These are phyloP conservation scores for Serinus canaria DNA, from an alignment of 2,113 vertebrate genomes.

Conservation along the genomic window DNA sequence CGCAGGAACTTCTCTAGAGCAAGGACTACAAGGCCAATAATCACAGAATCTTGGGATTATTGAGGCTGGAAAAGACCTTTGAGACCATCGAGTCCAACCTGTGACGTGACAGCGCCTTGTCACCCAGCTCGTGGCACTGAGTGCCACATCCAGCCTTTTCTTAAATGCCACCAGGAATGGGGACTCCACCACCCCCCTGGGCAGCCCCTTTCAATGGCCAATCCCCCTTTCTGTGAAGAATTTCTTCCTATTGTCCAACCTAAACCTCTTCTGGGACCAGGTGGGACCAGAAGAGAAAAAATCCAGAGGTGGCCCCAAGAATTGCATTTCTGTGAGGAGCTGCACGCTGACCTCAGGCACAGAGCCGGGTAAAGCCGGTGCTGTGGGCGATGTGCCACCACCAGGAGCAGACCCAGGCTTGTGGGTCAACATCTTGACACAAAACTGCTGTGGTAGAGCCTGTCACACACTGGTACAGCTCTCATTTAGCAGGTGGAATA, in stretches of 20 bases:
- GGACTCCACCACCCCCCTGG: background rate
- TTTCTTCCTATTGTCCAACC: background rate
- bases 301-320: background rate
- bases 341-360: accelerated
- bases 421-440: background rate
- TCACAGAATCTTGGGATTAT: background rate
- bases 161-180: background rate
- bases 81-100: background rate
- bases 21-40: background rate
- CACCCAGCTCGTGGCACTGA: background rate
- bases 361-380: accelerated
- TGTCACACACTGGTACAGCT: background rate
- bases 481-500: background rate
- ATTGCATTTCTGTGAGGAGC: background rate
- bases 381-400: background rate
- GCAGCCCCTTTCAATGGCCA: background rate
- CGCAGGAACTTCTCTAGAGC: background rate
- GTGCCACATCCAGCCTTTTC: background rate
- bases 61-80: background rate
- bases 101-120: background rate
- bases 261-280: background rate
- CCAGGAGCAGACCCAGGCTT: background rate
- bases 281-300: background rate
- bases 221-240: background rate
- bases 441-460: background rate